Conservation (phyloP, 2,113 vertebrate species). For the Dolichotis patagonum region DNA sequence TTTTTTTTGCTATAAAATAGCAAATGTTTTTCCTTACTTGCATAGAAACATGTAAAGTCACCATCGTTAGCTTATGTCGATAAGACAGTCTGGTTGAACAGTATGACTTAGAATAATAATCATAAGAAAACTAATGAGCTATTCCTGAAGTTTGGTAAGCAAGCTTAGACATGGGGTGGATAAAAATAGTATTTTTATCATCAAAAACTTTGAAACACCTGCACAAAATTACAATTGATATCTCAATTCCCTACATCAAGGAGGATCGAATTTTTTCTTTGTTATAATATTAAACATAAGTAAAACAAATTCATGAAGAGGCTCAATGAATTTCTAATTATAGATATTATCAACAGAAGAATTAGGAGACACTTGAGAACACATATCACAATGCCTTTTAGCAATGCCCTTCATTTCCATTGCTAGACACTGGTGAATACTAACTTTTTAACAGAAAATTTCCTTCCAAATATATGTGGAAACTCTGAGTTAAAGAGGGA, state of each 20-base stretch:
- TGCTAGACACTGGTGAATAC: background rate
- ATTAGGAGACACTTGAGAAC: background rate
- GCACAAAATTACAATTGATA: background rate
- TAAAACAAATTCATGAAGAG: background rate
- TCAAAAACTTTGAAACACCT: conserved; percentile 33
- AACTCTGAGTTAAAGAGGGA: background rate
- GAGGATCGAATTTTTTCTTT: background rate
- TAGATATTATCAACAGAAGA: background rate
- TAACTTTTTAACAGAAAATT: background rate
- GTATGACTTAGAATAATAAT: background rate
- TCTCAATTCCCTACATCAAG: background rate
- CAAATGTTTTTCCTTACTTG: background rate
- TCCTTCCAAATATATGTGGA: background rate
- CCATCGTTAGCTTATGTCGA: background rate
- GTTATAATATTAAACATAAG: conserved; percentile 32
- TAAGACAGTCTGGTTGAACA: background rate
- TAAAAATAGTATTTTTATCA: background rate
- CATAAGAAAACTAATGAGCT: background rate
- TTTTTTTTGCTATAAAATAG: too few species aligned
- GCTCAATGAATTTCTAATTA: background rate
- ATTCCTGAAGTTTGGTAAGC: background rate
- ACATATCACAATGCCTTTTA: background rate
- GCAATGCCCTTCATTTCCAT: background rate
- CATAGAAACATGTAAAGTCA: background rate
- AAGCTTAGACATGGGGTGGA: background rate